Percentiles rank a stretch among this genome's conserved stretches.
These are phyloP conservation scores for Drepanosiphum platanoidis DNA, from an alignment of 2,888 invertebrate species.

Conservation along the genomic window DNA sequence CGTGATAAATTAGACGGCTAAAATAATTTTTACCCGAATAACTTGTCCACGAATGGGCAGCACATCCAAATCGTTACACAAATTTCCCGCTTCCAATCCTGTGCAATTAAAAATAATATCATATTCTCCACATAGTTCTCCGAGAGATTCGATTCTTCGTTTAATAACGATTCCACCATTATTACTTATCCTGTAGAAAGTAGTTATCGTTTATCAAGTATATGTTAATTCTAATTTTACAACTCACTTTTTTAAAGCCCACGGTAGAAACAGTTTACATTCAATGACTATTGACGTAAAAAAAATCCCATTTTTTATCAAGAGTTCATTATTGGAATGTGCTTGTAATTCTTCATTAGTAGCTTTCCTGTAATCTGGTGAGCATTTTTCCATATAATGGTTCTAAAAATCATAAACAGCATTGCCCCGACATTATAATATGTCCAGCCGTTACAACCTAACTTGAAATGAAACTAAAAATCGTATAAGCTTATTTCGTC, in stretches of 20 bases:
- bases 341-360: conserved; percentile 79
- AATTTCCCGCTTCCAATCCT: conserved; percentile 81
- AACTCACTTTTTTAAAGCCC: conserved; percentile 75
- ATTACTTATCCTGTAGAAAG: conserved; percentile 70
- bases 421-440: too few species aligned
- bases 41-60: conserved; percentile 88
- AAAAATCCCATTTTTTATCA: conserved; percentile 80
- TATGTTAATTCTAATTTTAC: neutral
- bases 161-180: conserved; percentile 74
- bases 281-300: conserved; percentile 83
- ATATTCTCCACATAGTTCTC: conserved; percentile 72
- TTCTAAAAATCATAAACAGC: conserved; percentile 71
- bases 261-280: conserved; percentile 79
- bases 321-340: conserved; percentile 68
- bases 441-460: too few species aligned
- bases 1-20: too few species aligned
- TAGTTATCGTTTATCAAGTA: neutral
- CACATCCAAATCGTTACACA: conserved; percentile 80
- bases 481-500: too few species aligned
- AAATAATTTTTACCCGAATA: conserved; percentile 73
- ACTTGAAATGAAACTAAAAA: too few species aligned
- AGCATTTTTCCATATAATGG: conserved; percentile 78
- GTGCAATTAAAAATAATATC: conserved; percentile 87
- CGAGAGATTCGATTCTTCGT: conserved; percentile 72
- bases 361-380: conserved; percentile 79